Percentiles rank a stretch among this genome's conserved stretches.
Conservation (phyloP, 2,113 vertebrate genomes). For the Sminthopsis crassicaudata region DNA sequence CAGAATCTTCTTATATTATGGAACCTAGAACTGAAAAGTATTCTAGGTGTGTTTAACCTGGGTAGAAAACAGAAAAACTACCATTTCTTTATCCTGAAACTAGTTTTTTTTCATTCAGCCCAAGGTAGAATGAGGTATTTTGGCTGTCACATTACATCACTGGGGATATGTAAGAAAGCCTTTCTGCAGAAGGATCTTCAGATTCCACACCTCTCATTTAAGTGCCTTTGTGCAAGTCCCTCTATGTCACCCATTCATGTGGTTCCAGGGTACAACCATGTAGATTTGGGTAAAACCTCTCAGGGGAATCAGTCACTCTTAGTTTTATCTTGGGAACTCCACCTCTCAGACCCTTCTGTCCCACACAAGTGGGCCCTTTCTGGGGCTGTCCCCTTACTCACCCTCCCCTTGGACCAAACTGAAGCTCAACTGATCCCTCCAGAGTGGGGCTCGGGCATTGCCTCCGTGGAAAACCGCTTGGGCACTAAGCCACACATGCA, state of each 20-base stretch:
- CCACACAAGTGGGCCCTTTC: neutral
- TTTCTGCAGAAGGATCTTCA: neutral
- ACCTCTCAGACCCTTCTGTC: neutral
- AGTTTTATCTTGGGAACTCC: neutral
- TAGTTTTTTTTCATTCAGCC: neutral
- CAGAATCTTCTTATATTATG: neutral
- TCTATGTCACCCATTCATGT: neutral
- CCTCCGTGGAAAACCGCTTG: slow-evolving; percentile 77
- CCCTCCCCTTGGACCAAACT: slow-evolving; percentile 71
- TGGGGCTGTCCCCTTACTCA: slow-evolving; percentile 50
- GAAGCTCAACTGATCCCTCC: slow-evolving; percentile 71
- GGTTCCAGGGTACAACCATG: neutral
- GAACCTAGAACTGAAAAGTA: neutral
- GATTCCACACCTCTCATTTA: neutral
- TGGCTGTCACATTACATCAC: neutral
- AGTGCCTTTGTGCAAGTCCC: neutral
- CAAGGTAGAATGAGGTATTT: neutral
- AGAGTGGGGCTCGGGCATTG: slow-evolving; percentile 65
- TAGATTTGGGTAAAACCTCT: neutral
- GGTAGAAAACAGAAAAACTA: neutral
- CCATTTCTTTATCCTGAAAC: neutral
- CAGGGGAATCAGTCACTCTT: neutral
- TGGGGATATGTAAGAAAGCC: neutral
- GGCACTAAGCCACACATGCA: slow-evolving; percentile 58
- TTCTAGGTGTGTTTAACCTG: too few species aligned